phyloP scores from a whole-genome alignment of 2,113 vertebrate genomes.

The Mesoclemmys tuberculata region DNA sequence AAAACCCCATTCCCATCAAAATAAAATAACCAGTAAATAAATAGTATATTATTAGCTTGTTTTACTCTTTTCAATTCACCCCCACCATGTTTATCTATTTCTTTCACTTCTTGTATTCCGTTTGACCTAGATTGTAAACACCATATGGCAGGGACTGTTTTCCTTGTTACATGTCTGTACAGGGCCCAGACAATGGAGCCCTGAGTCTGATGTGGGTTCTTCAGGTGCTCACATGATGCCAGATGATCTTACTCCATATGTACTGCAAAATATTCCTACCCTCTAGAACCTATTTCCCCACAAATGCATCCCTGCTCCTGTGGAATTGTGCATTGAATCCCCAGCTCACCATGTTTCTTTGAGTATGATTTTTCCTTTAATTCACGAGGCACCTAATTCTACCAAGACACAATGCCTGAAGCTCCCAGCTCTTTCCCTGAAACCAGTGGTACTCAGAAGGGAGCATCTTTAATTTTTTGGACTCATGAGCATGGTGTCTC shows the following conservation, averaged over 20 bases:
- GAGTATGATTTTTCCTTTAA: background rate
- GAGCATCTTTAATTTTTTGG: background rate
- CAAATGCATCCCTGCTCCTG: background rate
- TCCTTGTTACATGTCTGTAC: accelerated
- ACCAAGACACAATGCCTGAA: background rate
- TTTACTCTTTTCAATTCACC: background rate
- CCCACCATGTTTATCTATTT: background rate
- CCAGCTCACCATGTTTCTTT: background rate
- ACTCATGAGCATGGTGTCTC: background rate
- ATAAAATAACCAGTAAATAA: background rate
- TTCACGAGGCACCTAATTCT: background rate
- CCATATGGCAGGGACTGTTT: background rate
- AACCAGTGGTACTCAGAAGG: background rate
- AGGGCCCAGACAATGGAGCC: accelerated
- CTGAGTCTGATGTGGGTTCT: background rate
- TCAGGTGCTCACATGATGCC: background rate
- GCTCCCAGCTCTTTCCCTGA: background rate
- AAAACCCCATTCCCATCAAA: background rate
- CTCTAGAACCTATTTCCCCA: accelerated
- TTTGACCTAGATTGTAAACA: background rate
- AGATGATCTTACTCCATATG: accelerated
- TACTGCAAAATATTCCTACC: accelerated
- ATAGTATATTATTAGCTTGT: background rate
- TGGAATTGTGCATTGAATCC: accelerated
- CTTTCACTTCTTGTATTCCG: background rate